Conservation (phyloP, 2,797 vertebrate species). For the Protosalanx chinensis region DNA sequence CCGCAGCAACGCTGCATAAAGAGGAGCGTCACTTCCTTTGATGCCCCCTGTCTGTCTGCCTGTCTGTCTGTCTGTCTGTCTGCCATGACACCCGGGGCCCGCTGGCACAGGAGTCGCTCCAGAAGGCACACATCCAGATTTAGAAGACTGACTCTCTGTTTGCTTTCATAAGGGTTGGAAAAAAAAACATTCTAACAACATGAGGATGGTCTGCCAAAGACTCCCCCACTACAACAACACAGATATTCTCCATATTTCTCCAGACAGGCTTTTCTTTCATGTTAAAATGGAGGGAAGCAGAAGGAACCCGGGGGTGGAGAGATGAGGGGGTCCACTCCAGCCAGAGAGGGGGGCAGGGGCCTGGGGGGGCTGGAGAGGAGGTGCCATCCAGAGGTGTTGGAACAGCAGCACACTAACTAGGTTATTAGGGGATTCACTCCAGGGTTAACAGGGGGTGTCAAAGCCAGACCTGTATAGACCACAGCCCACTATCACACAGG, state of each 20-base stretch:
- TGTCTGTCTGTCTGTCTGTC: slow-evolving; percentile 22
- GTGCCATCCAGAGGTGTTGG: slow-evolving; percentile 18
- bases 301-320: slow-evolving; percentile 14
- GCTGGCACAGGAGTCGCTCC: slow-evolving; percentile 47
- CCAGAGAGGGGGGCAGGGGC: not conserved
- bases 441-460: slow-evolving; percentile 35
- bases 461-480: slow-evolving; percentile 33
- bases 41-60: slow-evolving; percentile 39
- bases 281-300: slow-evolving; percentile 29
- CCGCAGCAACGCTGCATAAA: slow-evolving; percentile 22
- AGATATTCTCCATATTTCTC: slow-evolving; percentile 20
- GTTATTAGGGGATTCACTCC: slow-evolving; percentile 43
- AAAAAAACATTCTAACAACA: slow-evolving; percentile 48
- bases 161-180: slow-evolving; percentile 55
- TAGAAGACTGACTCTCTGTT: slow-evolving; percentile 66
- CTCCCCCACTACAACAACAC: slow-evolving; percentile 27
- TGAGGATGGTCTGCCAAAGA: slow-evolving; percentile 49
- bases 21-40: slow-evolving; percentile 48
- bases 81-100: slow-evolving; percentile 41
- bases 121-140: slow-evolving; percentile 61
- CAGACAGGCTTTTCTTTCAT: slow-evolving; percentile 33
- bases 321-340: slow-evolving; percentile 25
- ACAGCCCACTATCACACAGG: slow-evolving; percentile 22
- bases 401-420: slow-evolving; percentile 22
- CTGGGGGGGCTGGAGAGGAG: not conserved